A percentile compares a stretch with the other conserved stretches of the same genome.
Evolutionary conservation across 2,797 vertebrate genomes (phyloP).

Genomic region (Tarsius wallacei): DNA sequence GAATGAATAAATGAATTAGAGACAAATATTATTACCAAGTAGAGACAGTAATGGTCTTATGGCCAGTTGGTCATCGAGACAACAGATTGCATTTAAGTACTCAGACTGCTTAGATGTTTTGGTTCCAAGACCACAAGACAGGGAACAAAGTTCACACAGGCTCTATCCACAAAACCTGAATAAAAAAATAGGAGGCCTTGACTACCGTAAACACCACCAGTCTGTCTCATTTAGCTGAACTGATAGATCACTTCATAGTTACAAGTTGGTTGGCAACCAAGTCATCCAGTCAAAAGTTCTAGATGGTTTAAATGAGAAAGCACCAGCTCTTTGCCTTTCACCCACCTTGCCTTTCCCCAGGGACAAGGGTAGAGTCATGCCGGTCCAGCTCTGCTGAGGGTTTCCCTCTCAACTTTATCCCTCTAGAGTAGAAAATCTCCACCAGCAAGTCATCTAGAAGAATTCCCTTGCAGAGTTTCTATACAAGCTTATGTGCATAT

Average conservation of each 20-base stretch:
- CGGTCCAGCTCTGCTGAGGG: background rate
- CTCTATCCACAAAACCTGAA: constrained; percentile 19
- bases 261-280: background rate
- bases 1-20: background rate
- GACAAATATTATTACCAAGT: background rate
- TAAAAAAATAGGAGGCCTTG: background rate
- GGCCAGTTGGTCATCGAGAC: background rate
- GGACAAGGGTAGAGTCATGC: background rate
- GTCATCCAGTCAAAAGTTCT: background rate
- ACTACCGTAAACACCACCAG: background rate
- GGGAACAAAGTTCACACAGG: background rate
- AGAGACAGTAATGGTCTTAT: background rate
- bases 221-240: constrained; percentile 24
- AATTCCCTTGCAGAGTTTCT: background rate
- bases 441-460: background rate
- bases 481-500: background rate
- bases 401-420: background rate
- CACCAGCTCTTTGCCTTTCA: background rate
- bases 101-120: background rate
- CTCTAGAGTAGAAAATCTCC: background rate
- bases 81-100: background rate
- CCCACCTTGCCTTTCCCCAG: background rate
- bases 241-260: constrained; percentile 18
- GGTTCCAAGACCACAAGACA: constrained; percentile 8
- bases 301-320: background rate